A percentile compares a stretch with the other conserved stretches of the same genome.
phyloP scores from a whole-genome alignment of 2,888 invertebrate species.

The Cremastinae sp. region DNA sequence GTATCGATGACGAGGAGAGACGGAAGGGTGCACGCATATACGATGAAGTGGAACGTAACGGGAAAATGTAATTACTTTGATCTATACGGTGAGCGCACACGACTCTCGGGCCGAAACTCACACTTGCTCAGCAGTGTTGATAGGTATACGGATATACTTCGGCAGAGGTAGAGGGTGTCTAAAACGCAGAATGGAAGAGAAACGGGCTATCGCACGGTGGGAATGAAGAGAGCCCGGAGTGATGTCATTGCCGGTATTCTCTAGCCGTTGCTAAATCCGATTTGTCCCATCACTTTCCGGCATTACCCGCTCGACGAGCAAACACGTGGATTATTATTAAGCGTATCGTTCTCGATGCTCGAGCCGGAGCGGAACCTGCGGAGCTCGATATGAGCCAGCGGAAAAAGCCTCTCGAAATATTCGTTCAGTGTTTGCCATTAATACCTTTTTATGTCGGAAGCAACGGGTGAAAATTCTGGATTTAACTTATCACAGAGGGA shows the following conservation, averaged over 20 bases:
- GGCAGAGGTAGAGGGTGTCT: slow-evolving; percentile 13
- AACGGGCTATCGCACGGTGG: slow-evolving; percentile 19
- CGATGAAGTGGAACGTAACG: slow-evolving; percentile 62
- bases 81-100: slow-evolving; percentile 44
- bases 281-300: slow-evolving; percentile 65
- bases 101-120: neutral
- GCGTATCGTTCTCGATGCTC: slow-evolving; percentile 31
- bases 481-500: too few species aligned
- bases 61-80: slow-evolving; percentile 71
- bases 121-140: neutral
- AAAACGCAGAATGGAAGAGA: slow-evolving; percentile 15
- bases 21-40: slow-evolving; percentile 8
- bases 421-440: neutral
- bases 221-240: slow-evolving; percentile 33
- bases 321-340: slow-evolving; percentile 63
- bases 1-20: slow-evolving; percentile 47
- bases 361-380: neutral
- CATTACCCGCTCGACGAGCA: slow-evolving; percentile 61
- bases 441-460: too few species aligned
- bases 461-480: too few species aligned
- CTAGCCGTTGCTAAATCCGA: slow-evolving; percentile 58
- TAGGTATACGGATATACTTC: neutral
- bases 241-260: slow-evolving; percentile 20
- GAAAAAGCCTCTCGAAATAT: slow-evolving; percentile 31
- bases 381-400: slow-evolving; percentile 21